Percentiles rank a stretch among this genome's conserved stretches.
Evolutionary conservation across 2,113 vertebrate genomes (phyloP).

Genomic region (Eupsittula cactorum): DNA sequence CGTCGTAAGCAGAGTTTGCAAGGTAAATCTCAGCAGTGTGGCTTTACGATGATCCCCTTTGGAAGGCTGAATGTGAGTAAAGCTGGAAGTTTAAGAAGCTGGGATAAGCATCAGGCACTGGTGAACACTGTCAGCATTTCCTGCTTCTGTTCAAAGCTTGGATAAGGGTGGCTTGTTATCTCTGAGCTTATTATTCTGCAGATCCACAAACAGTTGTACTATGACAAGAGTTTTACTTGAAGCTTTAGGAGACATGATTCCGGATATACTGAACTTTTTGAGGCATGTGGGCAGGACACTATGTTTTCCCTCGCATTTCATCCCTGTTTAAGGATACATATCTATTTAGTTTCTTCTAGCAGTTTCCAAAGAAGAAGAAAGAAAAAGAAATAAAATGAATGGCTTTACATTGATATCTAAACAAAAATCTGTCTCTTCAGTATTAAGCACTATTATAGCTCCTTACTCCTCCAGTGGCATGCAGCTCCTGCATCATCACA

Average conservation of each 20-base stretch:
- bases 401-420: not conserved
- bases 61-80: constrained; percentile 50
- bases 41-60: constrained; percentile 69
- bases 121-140: not conserved
- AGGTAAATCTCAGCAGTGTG: constrained; percentile 43
- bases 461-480: not conserved
- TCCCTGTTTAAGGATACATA: not conserved
- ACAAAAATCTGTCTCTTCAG: not conserved
- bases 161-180: constrained; percentile 51
- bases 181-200: constrained; percentile 26
- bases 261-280: not conserved
- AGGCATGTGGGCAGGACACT: not conserved
- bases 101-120: constrained; percentile 43
- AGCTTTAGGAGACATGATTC: not conserved
- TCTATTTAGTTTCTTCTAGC: not conserved
- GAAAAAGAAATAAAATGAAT: fast-evolving
- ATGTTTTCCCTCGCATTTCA: not conserved
- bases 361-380: not conserved
- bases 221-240: not conserved
- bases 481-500: not conserved
- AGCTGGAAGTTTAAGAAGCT: constrained; percentile 50
- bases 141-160: constrained; percentile 38
- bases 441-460: not conserved
- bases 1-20: constrained; percentile 56
- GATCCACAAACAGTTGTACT: not conserved